These are phyloP conservation scores for Nephotettix cincticeps DNA, from an alignment of 1,140 invertebrate genomes.

Conservation along the genomic window DNA sequence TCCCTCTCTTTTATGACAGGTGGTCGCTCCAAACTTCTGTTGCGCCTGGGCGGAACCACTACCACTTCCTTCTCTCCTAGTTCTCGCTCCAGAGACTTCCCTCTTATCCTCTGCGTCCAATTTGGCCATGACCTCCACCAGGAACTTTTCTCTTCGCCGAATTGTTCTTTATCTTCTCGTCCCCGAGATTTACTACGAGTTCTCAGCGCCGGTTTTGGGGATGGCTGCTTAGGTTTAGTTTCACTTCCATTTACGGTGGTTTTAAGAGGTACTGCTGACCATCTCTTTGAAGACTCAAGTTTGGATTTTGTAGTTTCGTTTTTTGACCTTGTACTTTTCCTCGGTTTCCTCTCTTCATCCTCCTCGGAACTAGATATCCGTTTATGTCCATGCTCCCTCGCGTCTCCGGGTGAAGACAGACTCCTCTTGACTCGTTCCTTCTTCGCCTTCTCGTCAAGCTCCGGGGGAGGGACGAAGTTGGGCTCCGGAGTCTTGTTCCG, in stretches of 20 bases:
- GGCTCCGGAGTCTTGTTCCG: conserved; percentile 30
- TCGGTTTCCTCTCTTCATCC: conserved; percentile 11
- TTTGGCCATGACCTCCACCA: conserved; percentile 30
- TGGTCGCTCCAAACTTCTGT: conserved; percentile 23
- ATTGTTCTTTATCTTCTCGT: conserved; percentile 6
- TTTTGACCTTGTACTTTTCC: conserved; percentile 12
- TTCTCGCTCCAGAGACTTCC: conserved; percentile 20
- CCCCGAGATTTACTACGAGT: conserved; percentile 24
- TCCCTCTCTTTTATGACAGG: conserved; percentile 15
- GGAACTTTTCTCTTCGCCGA: conserved; percentile 12
- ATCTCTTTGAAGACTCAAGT: conserved; percentile 10
- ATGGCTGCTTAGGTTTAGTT: not conserved
- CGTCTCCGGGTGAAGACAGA: conserved; percentile 11
- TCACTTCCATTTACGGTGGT: not conserved
- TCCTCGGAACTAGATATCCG: conserved; percentile 20
- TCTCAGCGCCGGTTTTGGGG: conserved; percentile 14
- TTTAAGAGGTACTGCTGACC: not conserved
- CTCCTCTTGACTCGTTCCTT: conserved; percentile 23
- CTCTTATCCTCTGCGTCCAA: conserved; percentile 16
- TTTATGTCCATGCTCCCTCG: not conserved
- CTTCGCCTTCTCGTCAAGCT: conserved; percentile 12
- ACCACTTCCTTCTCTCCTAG: not conserved
- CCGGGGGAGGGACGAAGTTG: not conserved
- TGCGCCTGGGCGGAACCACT: conserved; percentile 13
- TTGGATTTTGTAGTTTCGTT: conserved; percentile 11